Base-by-base conservation (phyloP, 2,888 invertebrate genomes). In the Drosophila parthenogenetica region DNA sequence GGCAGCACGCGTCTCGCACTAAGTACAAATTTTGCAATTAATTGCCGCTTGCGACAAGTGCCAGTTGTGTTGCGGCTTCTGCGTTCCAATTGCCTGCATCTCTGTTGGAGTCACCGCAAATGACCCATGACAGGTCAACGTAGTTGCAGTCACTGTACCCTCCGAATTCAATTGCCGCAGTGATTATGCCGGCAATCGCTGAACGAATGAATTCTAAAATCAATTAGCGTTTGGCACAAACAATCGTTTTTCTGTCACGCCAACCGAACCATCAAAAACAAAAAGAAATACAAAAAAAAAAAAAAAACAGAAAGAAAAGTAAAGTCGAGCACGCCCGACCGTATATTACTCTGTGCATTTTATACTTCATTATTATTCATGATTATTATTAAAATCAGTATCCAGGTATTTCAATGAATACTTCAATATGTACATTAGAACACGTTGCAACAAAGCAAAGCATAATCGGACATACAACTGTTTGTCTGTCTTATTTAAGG, bases 141-240 rank as follows among this genome's bases (percentile, higher is more conserved):
- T n/a, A 14, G 51, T 11, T 37, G 39, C 14, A 17, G 43, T 54
- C 86, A 84, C 89, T 46, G 58, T 60, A 25, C 43, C 58, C 70
- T 59, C 45, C 89, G 89, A 90, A 90, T 90, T 90, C 90, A 92
- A 92, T 92, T 91, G 90, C 89, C 89, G 87, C 50, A 16, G 43
- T 59, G 67, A 64, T 72, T 73, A 51, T 43, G 60, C 42, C 68
- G 68, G 65, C 62, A 65, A 37, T 57, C 55, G 19, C 67, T 68
- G 76, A 74, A 81, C 88, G 84, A 85, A 82, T 90, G 89, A 90
- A 90, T 90, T 90, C 86, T 86, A 90, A 90, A 90, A 90, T 90
- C 90, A 90, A 90, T 90, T 90, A 90, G 89, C 86, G 80, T 82
- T 90, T 90, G 90, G 90, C 90, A 90, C 90, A 82, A 78, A 80